Evolutionary conservation across 2,113 vertebrate genomes (phyloP).

Genomic region (Tychaedon coryphoeus): DNA sequence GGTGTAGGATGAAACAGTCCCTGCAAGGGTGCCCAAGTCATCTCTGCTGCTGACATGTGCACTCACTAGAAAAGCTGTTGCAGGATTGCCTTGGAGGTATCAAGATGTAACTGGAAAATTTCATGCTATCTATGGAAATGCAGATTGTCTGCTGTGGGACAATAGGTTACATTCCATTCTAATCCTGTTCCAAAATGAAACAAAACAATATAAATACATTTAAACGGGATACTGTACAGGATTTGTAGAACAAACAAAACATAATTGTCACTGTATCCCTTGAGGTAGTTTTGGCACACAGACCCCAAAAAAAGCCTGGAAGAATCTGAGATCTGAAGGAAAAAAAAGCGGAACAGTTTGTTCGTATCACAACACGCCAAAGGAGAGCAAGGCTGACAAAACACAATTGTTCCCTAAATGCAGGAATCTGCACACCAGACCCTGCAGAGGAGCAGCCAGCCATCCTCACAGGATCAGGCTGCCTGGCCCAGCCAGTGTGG

Average conservation of each 20-base stretch:
- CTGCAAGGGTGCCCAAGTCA: not conserved
- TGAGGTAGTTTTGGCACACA: slow-evolving; percentile 7
- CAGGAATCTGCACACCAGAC: not conserved
- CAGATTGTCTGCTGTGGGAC: not conserved
- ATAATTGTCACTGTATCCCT: slow-evolving; percentile 25
- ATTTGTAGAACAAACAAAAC: slow-evolving; percentile 42
- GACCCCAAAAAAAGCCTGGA: not conserved
- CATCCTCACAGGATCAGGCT: not conserved
- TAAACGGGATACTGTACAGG: not conserved
- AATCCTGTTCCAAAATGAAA: slow-evolving; percentile 50
- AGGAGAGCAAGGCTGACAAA: not conserved
- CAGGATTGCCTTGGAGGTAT: not conserved
- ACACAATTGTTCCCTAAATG: not conserved
- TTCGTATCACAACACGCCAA: not conserved
- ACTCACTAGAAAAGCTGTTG: not conserved
- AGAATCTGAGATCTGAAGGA: not conserved
- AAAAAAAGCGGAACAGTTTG: not conserved
- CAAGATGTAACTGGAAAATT: slow-evolving; percentile 13
- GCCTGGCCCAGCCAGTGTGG: not conserved
- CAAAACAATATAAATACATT: slow-evolving; percentile 16
- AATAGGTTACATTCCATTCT: slow-evolving; percentile 41
- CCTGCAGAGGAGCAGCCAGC: not conserved
- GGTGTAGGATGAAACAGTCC: not conserved
- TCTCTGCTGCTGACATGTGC: not conserved
- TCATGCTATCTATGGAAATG: not conserved